phyloP scores from a whole-genome alignment of 53 echinoderm and acorn worm genomes.

The Temnopleurus reevesii region DNA sequence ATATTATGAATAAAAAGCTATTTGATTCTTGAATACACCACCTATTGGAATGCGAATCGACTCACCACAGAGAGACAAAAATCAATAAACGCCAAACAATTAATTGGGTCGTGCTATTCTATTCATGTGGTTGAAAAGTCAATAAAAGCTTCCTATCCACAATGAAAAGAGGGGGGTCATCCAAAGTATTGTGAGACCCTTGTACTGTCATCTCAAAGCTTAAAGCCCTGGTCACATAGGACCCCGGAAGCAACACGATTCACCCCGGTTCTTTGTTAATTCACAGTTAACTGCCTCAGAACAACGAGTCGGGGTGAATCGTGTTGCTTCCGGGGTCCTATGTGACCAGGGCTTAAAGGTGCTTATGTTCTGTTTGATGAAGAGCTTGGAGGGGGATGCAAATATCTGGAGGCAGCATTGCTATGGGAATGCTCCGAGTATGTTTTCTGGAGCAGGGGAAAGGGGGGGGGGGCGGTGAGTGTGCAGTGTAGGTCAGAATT shows the following conservation, averaged over 20 bases:
- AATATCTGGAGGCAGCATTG: neutral
- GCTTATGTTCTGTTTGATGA: neutral
- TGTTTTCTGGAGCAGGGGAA: no score
- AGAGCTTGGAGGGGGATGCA: neutral
- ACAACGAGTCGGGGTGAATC: no score
- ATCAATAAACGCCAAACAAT: slow-evolving; percentile 35
- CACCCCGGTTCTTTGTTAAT: no score
- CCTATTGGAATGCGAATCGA: neutral
- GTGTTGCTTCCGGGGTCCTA: no score
- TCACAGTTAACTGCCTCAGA: no score
- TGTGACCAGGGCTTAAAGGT: neutral
- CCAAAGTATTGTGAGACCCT: neutral
- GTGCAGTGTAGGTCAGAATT: no score
- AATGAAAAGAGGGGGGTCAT: neutral
- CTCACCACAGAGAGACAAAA: neutral
- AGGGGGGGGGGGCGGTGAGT: no score
- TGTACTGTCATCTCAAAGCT: neutral
- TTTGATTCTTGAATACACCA: neutral
- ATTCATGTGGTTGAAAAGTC: neutral
- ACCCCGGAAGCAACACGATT: no score
- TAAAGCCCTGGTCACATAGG: no score
- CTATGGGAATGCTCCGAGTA: no score
- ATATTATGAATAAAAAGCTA: neutral
- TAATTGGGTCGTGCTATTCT: slow-evolving; percentile 13
- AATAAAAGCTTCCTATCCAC: slow-evolving; percentile 29